These are phyloP conservation scores for Tetragonisca angustula DNA, from an alignment of 2,888 invertebrate genomes.

Conservation along the genomic window DNA sequence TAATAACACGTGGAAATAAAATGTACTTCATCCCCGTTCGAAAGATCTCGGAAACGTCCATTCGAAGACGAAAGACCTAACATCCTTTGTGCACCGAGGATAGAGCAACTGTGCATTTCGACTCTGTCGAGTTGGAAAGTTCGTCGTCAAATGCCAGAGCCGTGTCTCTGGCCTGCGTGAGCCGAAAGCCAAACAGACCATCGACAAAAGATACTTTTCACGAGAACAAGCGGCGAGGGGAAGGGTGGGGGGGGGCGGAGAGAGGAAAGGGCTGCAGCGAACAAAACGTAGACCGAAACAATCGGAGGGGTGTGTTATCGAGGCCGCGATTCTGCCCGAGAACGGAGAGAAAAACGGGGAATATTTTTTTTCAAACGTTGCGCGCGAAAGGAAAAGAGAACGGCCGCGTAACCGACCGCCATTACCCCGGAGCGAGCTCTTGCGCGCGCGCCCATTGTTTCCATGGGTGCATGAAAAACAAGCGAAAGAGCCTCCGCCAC, in stretches of 20 bases:
- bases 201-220: constrained; percentile 7
- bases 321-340: background rate
- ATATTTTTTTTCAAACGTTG: background rate
- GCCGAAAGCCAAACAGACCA: background rate
- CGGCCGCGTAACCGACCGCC: background rate
- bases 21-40: no score
- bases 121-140: background rate
- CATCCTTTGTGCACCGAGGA: background rate
- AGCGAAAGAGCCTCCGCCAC: constrained; percentile 16
- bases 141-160: background rate
- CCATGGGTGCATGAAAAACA: background rate
- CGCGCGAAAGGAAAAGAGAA: constrained; percentile 21
- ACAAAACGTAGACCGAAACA: background rate
- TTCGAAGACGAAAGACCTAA: background rate
- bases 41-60: no score
- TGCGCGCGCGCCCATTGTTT: background rate
- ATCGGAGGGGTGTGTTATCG: background rate
- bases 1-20: no score
- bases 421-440: background rate
- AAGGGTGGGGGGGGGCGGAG: no score
- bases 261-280: background rate
- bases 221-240: background rate
- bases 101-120: background rate
- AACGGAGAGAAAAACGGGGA: background rate
- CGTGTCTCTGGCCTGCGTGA: background rate